Percentiles rank a stretch among this genome's conserved stretches.
Conservation (phyloP, 2,113 vertebrate genomes). For the Muntiacus reevesi region DNA sequence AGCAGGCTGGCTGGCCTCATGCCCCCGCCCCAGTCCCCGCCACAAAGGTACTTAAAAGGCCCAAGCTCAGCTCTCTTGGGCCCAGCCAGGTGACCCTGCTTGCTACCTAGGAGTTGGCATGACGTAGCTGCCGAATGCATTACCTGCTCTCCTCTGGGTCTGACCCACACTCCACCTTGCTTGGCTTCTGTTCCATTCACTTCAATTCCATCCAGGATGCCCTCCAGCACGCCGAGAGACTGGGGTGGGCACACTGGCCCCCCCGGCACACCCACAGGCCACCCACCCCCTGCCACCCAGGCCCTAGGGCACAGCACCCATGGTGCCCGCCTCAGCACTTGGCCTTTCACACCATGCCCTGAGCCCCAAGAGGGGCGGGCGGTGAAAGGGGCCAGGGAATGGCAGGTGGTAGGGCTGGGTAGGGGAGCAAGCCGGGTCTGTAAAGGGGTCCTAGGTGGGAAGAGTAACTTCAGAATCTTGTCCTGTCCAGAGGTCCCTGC, state of each 20-base stretch:
- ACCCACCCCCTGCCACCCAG: constrained; percentile 70
- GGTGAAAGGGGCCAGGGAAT: constrained; percentile 67
- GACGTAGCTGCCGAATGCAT: neutral
- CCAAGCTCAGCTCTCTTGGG: neutral
- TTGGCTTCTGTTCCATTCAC: constrained; percentile 91
- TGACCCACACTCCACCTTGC: constrained; percentile 87
- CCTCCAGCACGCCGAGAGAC: constrained; percentile 81
- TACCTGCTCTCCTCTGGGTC: constrained; percentile 89
- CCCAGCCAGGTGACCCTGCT: neutral
- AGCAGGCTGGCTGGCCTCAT: neutral
- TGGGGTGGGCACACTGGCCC: constrained; percentile 78
- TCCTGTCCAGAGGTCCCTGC: constrained; percentile 56
- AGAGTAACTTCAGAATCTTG: constrained; percentile 32
- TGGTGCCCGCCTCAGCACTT: constrained; percentile 69
- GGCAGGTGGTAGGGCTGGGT: constrained; percentile 32
- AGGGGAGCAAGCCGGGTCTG: neutral
- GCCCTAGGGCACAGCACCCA: constrained; percentile 80
- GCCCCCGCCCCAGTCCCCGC: neutral
- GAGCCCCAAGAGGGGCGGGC: constrained; percentile 49
- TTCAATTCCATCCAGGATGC: constrained; percentile 88
- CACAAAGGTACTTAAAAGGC: neutral
- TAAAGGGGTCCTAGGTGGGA: neutral
- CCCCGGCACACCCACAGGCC: constrained; percentile 61
- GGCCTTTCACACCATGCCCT: constrained; percentile 75
- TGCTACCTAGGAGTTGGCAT: neutral